Base-by-base conservation (phyloP, 2,888 invertebrate genomes). In the Lampropteryx suffumata region DNA sequence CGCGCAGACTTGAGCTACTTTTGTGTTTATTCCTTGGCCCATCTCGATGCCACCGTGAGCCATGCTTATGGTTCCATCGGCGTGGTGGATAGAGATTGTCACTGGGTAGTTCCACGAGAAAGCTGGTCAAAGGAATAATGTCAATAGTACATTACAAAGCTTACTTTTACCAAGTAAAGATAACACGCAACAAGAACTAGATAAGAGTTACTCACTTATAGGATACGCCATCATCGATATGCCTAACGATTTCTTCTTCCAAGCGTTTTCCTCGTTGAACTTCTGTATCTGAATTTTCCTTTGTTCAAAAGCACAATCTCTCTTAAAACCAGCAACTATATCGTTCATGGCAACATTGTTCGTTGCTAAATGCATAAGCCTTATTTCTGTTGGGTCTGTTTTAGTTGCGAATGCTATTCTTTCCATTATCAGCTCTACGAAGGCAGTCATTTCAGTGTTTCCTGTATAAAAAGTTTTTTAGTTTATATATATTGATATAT, bases 1-100 rank as follows among this genome's bases (percentile, higher is more conserved):
- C 0, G 95, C 95, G 53, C 92, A 94, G 1, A 94, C 94, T 88
- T 95, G 94, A 1, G 93, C 93, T 0, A 92, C 92, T 91, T 95
- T 88, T 0, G 88, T 89, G 55, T 92, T 93, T 39, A 96, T 92
- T 0, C 96, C 96, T 79, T 96, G 96, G 0, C 96, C 96, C 85
- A 93, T 92, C 78, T 94, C 94, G 13, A 94, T 89, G 0, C 94
- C 94, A 0, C 93, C 94, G 60, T 95, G 95, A 0, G 92, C 81
- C 39, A 96, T 85, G 0, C 92, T 82, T 0, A 96, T 93, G 0
- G 92, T 92, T 0, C 93, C 94, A 72, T 95, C 94, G 0, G 88
- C 87, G 40, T 93, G 93, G 71, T 93, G 95, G 46, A 96, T 91
- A 0, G 93, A 91, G 27, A 95, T 91, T 9, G 92, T 86, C 0